Evolutionary conservation across 2,888 invertebrate species (phyloP), one percentile per base, ranked within the genome.

Genomic region (Mantis religiosa): DNA sequence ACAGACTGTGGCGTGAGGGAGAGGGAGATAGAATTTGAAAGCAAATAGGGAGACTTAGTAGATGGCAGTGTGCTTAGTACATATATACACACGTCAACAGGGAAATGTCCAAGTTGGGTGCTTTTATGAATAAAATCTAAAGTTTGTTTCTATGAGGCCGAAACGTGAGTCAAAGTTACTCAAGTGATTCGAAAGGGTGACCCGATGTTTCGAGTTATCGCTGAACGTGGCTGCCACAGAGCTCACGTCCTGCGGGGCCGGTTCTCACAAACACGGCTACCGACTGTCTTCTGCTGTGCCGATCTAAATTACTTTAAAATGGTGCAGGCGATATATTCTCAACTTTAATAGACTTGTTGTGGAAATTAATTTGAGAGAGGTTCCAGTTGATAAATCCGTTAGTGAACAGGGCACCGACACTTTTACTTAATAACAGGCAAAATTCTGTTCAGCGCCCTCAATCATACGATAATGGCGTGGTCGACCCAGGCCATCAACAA

Each of bases 291-390:
- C 54, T 71, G 54, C 20, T 71, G 54, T 25, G 54, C 25, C 54
- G 86, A 86, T 81, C 86, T 30, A 86, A 86, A 86, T 86, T 86
- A n/a, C 86, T 54, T 41, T 81, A 28, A 85, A 81, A 81, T 81
- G 86, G 28, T 81, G 28, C 86, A 81, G 54, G 54, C 54, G 54
- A 71, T 71, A 71, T 71, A 71, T 71, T 71, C 54, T 81, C 71
- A 12, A 71, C 30, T 86, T 86, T 86, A 86, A 81, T 86, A 71
- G 81, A 86, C 86, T 25, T 71, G 86, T 81, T 28, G 86, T 71
- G 47, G 81, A 54, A 86, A 86, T 86, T 86, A 86, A 86, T 86
- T 86, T 86, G 81, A 81, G 30, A 30, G 71, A n/a, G 81, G 28
- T 71, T 71, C 54, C 81, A 54, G 30, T 84, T 30, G n/a, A 84